Evolutionary conservation across 2,113 vertebrate genomes (phyloP).

Genomic region (Hippocampus comes): DNA sequence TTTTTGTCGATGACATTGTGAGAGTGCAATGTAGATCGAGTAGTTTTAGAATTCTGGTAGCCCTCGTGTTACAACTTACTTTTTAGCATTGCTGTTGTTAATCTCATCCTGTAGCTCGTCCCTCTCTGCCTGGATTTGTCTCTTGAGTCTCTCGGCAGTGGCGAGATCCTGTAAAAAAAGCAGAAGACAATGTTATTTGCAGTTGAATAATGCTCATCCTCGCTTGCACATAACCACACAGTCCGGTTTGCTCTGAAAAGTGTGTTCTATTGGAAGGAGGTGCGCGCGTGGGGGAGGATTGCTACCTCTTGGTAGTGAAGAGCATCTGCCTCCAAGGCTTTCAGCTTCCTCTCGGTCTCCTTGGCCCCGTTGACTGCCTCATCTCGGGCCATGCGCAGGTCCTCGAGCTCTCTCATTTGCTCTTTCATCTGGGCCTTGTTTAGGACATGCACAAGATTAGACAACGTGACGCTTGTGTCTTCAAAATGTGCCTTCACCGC

Average conservation of each 20-base stretch:
- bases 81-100: slow-evolving; percentile 82
- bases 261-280: too few relatives aligned
- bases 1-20: too few relatives aligned
- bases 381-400: slow-evolving; percentile 85
- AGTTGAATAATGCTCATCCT: neutral
- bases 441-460: slow-evolving; percentile 12
- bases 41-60: too few relatives aligned
- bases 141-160: slow-evolving; percentile 84
- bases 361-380: slow-evolving; percentile 83
- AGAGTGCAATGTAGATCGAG: too few relatives aligned
- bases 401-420: slow-evolving; percentile 84
- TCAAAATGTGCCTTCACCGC: neutral
- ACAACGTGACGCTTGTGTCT: neutral
- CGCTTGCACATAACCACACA: neutral
- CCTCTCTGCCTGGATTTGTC: slow-evolving; percentile 86
- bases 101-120: slow-evolving; percentile 96
- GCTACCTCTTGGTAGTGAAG: slow-evolving; percentile 89
- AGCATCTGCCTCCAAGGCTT: slow-evolving; percentile 88
- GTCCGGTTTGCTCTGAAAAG: neutral
- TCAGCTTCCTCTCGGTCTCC: slow-evolving; percentile 93
- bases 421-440: slow-evolving; percentile 88
- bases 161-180: slow-evolving; percentile 82
- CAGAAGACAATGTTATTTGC: neutral
- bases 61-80: slow-evolving; percentile 65
- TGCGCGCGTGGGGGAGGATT: neutral